These are phyloP conservation scores for Acanthurus tractus DNA, from an alignment of 2,797 vertebrate genomes.

Conservation along the genomic window DNA sequence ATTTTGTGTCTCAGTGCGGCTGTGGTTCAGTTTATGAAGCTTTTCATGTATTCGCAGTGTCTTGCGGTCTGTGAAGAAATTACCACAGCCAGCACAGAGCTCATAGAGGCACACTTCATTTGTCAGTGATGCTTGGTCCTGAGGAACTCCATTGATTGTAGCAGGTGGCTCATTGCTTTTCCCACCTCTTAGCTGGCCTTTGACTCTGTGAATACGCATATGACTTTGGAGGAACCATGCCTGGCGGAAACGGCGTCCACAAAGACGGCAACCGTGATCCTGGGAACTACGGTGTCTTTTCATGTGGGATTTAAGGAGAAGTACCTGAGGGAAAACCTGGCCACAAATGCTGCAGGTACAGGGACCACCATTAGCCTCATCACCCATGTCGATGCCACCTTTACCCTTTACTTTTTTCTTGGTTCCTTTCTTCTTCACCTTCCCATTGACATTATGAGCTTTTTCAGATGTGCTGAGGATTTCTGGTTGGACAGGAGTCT, in stretches of 20 bases:
- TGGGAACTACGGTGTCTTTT: conserved; percentile 94
- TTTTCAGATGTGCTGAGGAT: conserved; percentile 87
- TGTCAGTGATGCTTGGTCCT: conserved; percentile 88
- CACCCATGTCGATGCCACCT: conserved; percentile 59
- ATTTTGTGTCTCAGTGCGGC: conserved; percentile 42
- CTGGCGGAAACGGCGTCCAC: conserved; percentile 96
- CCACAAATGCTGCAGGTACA: conserved; percentile 93
- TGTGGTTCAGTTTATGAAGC: conserved; percentile 85
- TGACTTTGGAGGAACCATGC: conserved; percentile 99
- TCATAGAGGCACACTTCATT: conserved; percentile 94
- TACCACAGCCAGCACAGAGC: conserved; percentile 95
- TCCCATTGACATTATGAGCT: conserved; percentile 88
- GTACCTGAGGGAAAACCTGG: conserved; percentile 93
- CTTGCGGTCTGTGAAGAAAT: conserved; percentile 93
- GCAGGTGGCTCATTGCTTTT: conserved; percentile 86
- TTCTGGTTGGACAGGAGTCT: conserved; percentile 86
- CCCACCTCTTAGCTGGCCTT: conserved; percentile 85
- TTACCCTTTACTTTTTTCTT: conserved; percentile 84
- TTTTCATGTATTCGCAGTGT: conserved; percentile 90
- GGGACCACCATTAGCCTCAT: conserved; percentile 72
- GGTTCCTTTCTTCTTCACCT: conserved; percentile 88
- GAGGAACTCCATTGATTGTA: conserved; percentile 93
- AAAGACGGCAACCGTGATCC: conserved; percentile 96
- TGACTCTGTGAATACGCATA: conserved; percentile 95
- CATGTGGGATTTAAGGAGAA: conserved; percentile 96